Evolutionary conservation across 2,113 vertebrate species (phyloP).

Genomic region (Eclectus roratus): DNA sequence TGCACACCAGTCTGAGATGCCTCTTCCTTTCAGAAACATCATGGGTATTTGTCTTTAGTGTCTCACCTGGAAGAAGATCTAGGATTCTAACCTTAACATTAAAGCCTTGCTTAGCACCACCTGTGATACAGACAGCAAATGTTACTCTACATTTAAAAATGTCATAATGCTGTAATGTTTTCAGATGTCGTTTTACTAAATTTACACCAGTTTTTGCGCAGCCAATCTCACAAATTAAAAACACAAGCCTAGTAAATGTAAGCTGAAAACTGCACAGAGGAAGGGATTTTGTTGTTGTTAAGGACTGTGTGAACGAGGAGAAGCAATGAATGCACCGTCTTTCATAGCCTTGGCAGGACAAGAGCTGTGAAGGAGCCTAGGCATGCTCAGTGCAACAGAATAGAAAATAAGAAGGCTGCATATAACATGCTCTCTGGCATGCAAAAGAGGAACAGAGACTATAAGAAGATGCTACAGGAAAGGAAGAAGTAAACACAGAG

Average conservation of each 20-base stretch:
- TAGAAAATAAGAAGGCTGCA: background rate
- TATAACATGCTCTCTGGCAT: background rate
- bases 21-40: background rate
- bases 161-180: background rate
- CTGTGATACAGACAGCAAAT: background rate
- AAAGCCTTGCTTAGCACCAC: background rate
- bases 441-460: background rate
- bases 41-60: background rate
- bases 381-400: background rate
- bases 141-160: background rate
- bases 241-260: background rate
- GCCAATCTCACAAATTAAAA: background rate
- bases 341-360: background rate
- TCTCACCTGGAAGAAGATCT: background rate
- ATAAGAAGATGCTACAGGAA: background rate
- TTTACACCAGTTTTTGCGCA: background rate
- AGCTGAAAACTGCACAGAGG: background rate
- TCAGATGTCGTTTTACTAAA: background rate
- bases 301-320: background rate
- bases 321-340: background rate
- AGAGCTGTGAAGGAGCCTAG: background rate
- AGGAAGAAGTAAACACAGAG: constrained; percentile 2
- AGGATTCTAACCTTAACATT: background rate
- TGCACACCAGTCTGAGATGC: background rate
- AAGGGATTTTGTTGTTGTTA: background rate